Evolutionary conservation across 2,797 vertebrate species (phyloP).

Genomic region (Microchirus variegatus): DNA sequence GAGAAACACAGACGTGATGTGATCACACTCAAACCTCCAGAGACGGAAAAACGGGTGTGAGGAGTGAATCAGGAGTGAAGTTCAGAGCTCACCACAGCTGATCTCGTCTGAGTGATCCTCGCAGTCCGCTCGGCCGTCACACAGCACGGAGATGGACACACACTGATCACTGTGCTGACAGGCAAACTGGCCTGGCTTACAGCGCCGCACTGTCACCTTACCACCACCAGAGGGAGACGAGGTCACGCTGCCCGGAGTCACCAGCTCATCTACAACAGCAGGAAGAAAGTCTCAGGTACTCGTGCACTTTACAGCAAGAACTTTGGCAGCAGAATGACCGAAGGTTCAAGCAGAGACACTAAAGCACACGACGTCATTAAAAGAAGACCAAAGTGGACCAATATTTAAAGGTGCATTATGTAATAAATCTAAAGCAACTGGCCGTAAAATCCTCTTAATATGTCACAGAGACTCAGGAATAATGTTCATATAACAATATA

Average conservation of each 20-base stretch:
- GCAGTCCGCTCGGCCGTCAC: constrained; percentile 85
- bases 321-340: too few species aligned
- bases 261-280: constrained; percentile 69
- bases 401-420: too few species aligned
- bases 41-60: too few species aligned
- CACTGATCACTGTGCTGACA: constrained; percentile 76
- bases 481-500: too few species aligned
- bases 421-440: too few species aligned
- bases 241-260: constrained; percentile 66
- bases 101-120: constrained; percentile 84
- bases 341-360: too few species aligned
- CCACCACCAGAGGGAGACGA: constrained; percentile 49
- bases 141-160: constrained; percentile 75
- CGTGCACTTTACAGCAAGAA: too few species aligned
- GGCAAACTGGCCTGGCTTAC: constrained; percentile 67
- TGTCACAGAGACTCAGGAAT: too few species aligned
- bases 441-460: too few species aligned
- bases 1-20: neutral
- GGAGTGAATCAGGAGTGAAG: neutral
- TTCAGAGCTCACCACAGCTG: constrained; percentile 69
- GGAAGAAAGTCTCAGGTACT: neutral
- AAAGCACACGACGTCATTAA: too few species aligned
- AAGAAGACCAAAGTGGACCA: too few species aligned
- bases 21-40: too few species aligned
- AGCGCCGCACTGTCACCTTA: constrained; percentile 63